A percentile compares a stretch with the other conserved stretches of the same genome.
These are phyloP conservation scores for Neodiprion pinetum DNA, from an alignment of 1,140 invertebrate genomes.

Conservation along the genomic window DNA sequence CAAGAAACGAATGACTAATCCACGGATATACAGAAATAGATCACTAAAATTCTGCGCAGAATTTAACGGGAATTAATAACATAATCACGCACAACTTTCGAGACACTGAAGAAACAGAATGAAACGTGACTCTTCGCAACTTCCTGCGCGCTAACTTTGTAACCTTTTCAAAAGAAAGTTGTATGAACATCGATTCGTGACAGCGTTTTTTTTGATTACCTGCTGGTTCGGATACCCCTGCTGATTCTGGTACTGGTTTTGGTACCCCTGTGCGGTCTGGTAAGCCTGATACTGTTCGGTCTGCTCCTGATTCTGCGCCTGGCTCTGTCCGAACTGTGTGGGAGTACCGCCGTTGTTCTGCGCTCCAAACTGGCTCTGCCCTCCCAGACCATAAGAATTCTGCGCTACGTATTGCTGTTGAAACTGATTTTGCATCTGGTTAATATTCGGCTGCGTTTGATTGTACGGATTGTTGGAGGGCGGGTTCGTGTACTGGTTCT, in stretches of 20 bases:
- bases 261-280: constrained; percentile 44
- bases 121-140: no score
- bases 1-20: constrained; percentile 2
- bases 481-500: constrained; percentile 31
- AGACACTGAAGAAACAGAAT: no score
- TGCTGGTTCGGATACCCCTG: constrained; percentile 51
- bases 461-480: constrained; percentile 36
- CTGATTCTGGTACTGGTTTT: constrained; percentile 44
- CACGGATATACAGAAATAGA: neutral
- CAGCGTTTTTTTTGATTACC: constrained; percentile 35
- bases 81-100: neutral
- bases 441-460: neutral
- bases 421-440: constrained; percentile 16
- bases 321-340: neutral
- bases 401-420: constrained; percentile 7
- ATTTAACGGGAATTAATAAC: neutral
- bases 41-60: neutral
- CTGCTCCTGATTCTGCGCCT: neutral
- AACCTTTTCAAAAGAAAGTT: neutral
- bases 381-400: no score
- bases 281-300: constrained; percentile 42
- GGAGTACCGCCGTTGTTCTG: neutral
- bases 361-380: neutral
- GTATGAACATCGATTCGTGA: no score
- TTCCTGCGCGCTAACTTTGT: neutral